A percentile compares a stretch with the other conserved stretches of the same genome.
These are phyloP conservation scores for Sesamia inferens DNA, from an alignment of 2,888 invertebrate genomes.

Conservation along the genomic window DNA sequence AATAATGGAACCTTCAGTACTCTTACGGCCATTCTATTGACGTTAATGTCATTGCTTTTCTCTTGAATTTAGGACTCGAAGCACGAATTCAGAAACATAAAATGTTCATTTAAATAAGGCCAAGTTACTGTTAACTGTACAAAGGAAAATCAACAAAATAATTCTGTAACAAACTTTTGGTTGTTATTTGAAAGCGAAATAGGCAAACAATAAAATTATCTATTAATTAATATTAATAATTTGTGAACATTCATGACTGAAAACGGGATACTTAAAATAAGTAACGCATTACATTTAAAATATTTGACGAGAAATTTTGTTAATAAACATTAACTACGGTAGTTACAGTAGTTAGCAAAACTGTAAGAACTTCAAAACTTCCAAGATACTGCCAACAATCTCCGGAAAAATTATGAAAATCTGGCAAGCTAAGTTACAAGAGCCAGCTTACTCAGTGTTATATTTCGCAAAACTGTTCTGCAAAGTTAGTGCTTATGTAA, in stretches of 20 bases:
- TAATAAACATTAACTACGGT: constrained; percentile 18
- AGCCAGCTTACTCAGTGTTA: constrained; percentile 9
- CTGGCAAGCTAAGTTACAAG: constrained; percentile 9
- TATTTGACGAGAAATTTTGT: not conserved
- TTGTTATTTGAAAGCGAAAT: not conserved
- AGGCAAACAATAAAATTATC: not conserved
- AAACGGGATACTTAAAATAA: not conserved
- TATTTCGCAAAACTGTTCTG: constrained; percentile 19
- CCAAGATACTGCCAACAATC: constrained; percentile 32
- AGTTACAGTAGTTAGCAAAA: constrained; percentile 22
- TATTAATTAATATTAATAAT: not conserved
- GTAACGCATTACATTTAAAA: not conserved
- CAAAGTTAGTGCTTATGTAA: constrained; percentile 4
- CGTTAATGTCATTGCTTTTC: constrained; percentile 54
- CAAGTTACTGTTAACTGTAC: constrained; percentile 40
- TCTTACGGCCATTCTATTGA: constrained; percentile 55
- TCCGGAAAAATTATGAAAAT: constrained; percentile 31
- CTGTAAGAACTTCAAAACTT: constrained; percentile 32
- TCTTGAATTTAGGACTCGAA: constrained; percentile 26
- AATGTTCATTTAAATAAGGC: constrained; percentile 27
- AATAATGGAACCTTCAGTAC: constrained; percentile 54
- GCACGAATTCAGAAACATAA: constrained; percentile 14
- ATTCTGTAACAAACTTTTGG: constrained; percentile 18
- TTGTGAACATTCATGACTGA: constrained; percentile 1
- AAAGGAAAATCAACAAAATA: constrained; percentile 30